These are phyloP conservation scores for Hypotaenidia okinawae DNA, from an alignment of 2,797 vertebrate species.

Conservation along the genomic window DNA sequence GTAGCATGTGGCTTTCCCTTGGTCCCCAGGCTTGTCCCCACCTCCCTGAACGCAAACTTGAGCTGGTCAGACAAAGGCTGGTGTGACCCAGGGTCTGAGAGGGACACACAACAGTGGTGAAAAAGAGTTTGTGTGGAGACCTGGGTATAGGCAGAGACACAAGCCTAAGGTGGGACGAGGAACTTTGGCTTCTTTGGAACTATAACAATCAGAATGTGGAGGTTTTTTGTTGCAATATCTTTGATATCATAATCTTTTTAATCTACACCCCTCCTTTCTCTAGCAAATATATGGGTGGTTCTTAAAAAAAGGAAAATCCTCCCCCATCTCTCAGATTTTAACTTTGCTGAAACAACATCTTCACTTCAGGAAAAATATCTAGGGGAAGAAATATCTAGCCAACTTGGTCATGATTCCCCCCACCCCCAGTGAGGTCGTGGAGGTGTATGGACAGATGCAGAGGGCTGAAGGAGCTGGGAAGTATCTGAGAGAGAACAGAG, in stretches of 20 bases:
- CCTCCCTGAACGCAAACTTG: not conserved
- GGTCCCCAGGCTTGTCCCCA: not conserved
- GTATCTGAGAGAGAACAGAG: not conserved
- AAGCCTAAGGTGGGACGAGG: not conserved
- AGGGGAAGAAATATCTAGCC: not conserved
- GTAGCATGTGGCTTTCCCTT: not conserved
- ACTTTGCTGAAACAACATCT: not conserved
- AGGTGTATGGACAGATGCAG: not conserved
- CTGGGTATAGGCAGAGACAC: not conserved
- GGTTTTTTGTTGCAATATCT: not conserved
- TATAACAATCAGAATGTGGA: rapidly evolving
- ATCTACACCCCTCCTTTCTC: not conserved
- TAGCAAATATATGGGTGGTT: not conserved
- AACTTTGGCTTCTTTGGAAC: not conserved
- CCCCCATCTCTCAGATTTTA: not conserved
- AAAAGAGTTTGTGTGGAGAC: not conserved
- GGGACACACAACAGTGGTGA: not conserved
- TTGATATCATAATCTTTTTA: not conserved
- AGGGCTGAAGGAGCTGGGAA: not conserved
- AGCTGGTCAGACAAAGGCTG: not conserved
- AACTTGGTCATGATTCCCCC: not conserved
- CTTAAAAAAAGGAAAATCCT: not conserved
- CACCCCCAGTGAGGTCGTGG: not conserved
- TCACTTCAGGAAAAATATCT: not conserved
- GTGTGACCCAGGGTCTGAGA: not conserved